Conservation (phyloP, 1,140 invertebrate genomes). For the Aradophagus sp. region DNA sequence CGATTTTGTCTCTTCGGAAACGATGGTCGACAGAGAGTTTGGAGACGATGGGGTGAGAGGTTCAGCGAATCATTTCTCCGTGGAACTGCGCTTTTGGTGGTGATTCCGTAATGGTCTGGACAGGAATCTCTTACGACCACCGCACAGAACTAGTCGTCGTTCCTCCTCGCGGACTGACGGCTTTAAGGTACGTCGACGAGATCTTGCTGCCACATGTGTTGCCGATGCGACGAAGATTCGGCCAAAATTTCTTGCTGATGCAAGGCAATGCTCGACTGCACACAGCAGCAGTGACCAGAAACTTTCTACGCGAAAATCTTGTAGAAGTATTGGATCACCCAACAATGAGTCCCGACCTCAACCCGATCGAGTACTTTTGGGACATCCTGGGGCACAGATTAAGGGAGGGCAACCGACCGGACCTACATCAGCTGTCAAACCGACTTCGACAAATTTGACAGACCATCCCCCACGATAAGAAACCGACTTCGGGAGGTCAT, state of each 20-base stretch:
- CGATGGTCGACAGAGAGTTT: not conserved
- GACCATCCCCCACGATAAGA: no score
- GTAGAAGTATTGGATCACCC: no score
- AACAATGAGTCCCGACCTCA: no score
- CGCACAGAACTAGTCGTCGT: not conserved
- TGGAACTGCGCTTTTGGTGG: not conserved
- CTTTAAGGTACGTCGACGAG: not conserved
- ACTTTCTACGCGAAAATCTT: no score
- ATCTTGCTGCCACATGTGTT: not conserved
- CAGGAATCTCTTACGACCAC: not conserved
- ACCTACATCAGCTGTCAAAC: no score
- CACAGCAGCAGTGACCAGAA: not conserved
- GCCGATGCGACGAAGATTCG: not conserved
- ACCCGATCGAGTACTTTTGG: no score
- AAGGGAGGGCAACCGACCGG: no score
- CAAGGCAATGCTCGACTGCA: constrained; percentile 1
- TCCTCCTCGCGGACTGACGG: not conserved
- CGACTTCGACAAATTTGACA: no score
- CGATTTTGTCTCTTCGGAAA: constrained; percentile 1
- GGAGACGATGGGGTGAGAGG: not conserved
- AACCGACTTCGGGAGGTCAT: no score
- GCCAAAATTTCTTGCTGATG: not conserved
- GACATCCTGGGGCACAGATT: no score
- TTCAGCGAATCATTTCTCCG: not conserved
- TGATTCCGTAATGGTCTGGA: no score